Percentiles rank a stretch among this genome's conserved stretches.
These are phyloP conservation scores for Anguilla megastoma DNA, from an alignment of 2,797 vertebrate genomes.

Conservation along the genomic window DNA sequence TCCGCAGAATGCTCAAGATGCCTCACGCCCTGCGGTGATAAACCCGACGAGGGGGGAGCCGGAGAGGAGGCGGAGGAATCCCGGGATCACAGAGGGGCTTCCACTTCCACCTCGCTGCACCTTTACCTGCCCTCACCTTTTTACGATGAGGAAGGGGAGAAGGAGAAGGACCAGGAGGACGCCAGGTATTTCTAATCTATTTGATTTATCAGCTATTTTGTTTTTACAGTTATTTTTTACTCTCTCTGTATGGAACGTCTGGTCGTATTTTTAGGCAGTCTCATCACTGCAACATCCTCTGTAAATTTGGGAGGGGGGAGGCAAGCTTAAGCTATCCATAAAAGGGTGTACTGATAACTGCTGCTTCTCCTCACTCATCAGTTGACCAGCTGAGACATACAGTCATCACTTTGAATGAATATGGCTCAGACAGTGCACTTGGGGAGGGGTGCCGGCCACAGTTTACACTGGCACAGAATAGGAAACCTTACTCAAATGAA, in stretches of 20 bases:
- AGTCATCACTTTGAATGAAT: neutral
- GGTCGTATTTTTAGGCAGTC: neutral
- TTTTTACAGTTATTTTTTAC: neutral
- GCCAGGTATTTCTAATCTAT: conserved; percentile 14
- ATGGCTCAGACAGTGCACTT: neutral
- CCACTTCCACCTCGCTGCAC: conserved; percentile 33
- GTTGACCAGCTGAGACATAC: neutral
- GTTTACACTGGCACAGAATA: neutral
- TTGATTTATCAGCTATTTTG: neutral
- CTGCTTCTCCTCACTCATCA: neutral
- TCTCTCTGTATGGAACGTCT: neutral
- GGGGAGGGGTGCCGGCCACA: neutral
- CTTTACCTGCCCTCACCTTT: conserved; percentile 39
- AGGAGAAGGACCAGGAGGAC: neutral
- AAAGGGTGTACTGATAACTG: neutral
- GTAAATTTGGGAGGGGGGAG: neutral
- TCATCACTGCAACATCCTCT: neutral
- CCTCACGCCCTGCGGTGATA: neutral
- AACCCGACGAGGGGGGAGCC: neutral
- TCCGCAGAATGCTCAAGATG: neutral
- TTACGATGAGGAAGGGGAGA: conserved; percentile 13
- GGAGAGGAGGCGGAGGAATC: neutral
- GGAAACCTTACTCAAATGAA: neutral
- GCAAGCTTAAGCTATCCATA: neutral
- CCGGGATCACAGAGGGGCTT: neutral